Evolutionary conservation across 92 coral and sea anemone genomes (phyloP).

Genomic region (Metridium senile): DNA sequence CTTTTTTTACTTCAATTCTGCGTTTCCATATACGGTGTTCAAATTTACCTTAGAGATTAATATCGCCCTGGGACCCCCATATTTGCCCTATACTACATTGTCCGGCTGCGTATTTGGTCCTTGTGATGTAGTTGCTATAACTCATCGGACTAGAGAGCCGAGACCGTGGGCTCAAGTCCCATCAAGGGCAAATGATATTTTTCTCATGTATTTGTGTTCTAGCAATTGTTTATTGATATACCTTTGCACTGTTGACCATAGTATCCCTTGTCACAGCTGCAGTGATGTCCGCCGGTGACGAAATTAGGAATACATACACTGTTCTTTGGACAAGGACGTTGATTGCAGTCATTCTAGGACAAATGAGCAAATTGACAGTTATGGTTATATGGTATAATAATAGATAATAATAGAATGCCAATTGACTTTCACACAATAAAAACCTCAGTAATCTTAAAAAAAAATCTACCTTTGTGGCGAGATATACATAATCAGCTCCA

Average conservation of each 20-base stretch:
- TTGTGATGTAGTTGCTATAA: no score
- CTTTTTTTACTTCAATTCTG: no score
- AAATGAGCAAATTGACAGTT: background rate
- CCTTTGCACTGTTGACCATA: background rate
- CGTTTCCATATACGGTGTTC: no score
- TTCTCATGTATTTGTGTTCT: no score
- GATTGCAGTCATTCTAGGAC: background rate
- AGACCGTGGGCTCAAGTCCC: no score
- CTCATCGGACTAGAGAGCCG: no score
- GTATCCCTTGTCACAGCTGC: background rate
- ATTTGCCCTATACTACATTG: no score
- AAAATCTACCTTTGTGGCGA: slow-evolving; percentile 19
- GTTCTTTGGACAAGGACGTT: background rate
- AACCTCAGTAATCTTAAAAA: no score
- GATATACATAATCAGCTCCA: slow-evolving; percentile 6
- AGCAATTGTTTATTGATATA: no score
- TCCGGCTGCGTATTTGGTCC: background rate
- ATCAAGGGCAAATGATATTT: no score
- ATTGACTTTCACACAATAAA: background rate
- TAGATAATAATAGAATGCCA: background rate
- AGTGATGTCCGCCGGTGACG: background rate
- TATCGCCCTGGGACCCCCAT: no score
- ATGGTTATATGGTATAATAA: background rate
- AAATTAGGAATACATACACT: background rate
- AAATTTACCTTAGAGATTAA: no score